Base-by-base conservation (phyloP, 2,888 invertebrate genomes). In the Schizaphis graminum region DNA sequence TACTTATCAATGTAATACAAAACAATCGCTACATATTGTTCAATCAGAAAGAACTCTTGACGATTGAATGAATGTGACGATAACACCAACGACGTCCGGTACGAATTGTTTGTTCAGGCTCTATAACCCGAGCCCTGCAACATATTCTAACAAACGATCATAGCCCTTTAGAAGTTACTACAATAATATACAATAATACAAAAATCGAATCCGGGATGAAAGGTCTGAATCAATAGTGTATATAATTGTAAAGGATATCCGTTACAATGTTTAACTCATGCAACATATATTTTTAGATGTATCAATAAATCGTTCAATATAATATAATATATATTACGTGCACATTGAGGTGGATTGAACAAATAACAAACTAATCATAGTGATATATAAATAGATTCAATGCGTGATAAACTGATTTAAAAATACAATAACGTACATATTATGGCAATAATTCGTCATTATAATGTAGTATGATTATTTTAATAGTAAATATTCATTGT, bases 31-130 rank as follows among this genome's bases (percentile, higher is more conserved):
- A 57, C 28, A 44, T 21, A 61, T 26, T 89, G 57, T 61, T 91
- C 49, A 35, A 13, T 35, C 53, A 35, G 13, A 91, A 77, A 90
- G 57, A 41, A 91, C 77, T 91, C 13, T 57, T 35, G 85, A 91
- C 47, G 8, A 91, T 47, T 24, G 8, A 91, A 47, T 24, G 47
- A 91, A 61, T 86, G n/a, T 57, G n/a, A n/a, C 44, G 44, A 57
- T 57, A 91, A 91, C 57, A 61, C n/a, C 26, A n/a, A 44, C 3
- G 86, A 57, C 86, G 47, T 91, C 57, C 86, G 44, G n/a, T 61
- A 85, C 44, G 26, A 67, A 91, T 10, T 47, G 57, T 91, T 91
- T 91, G 57, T 91, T 86, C n/a, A 91, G 91, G 91, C 57, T 85
- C 28, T 11, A 91, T 44, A 56, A 56, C 85, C 44, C 91, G 24